Evolutionary conservation across 2,797 vertebrate genomes (phyloP).

Genomic region (Menidia menidia): DNA sequence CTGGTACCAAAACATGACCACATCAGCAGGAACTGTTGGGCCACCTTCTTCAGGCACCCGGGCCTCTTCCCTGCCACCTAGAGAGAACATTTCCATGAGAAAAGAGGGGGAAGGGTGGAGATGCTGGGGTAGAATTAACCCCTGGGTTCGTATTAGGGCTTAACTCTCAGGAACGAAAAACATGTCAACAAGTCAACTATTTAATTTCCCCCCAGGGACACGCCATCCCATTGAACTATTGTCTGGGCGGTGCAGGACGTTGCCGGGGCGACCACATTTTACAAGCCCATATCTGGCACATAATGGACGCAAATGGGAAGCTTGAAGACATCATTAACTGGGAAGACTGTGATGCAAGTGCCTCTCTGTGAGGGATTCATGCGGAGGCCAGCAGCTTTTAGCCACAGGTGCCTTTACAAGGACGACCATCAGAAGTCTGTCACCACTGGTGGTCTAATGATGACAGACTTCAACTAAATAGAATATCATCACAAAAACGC

Average conservation of each 20-base stretch:
- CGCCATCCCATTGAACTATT: slow-evolving; percentile 86
- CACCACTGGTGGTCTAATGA: neutral
- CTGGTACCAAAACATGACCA: slow-evolving; percentile 99
- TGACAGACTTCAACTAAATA: neutral
- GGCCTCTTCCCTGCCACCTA: slow-evolving; percentile 97
- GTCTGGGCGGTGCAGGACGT: slow-evolving; percentile 78
- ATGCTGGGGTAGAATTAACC: slow-evolving; percentile 79
- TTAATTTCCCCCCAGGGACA: slow-evolving; percentile 86
- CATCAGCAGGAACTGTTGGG: slow-evolving; percentile 99
- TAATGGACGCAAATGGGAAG: slow-evolving; percentile 84
- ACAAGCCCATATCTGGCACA: slow-evolving; percentile 86
- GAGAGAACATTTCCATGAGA: slow-evolving; percentile 85
- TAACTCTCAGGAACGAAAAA: slow-evolving; percentile 86
- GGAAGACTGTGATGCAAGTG: slow-evolving; percentile 70
- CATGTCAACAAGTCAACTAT: slow-evolving; percentile 90
- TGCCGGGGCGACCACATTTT: slow-evolving; percentile 82
- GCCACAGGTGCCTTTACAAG: slow-evolving; percentile 55
- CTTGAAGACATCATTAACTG: slow-evolving; percentile 88
- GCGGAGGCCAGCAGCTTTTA: slow-evolving; percentile 53
- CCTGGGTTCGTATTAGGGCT: slow-evolving; percentile 76
- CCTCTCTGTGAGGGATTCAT: slow-evolving; percentile 53
- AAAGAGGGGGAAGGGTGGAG: slow-evolving; percentile 75
- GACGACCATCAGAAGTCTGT: slow-evolving; percentile 12
- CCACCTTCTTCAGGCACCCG: slow-evolving; percentile 94
- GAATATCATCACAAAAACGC: neutral